Conservation (phyloP, 1,140 invertebrate species). For the Drosophila sp. region DNA sequence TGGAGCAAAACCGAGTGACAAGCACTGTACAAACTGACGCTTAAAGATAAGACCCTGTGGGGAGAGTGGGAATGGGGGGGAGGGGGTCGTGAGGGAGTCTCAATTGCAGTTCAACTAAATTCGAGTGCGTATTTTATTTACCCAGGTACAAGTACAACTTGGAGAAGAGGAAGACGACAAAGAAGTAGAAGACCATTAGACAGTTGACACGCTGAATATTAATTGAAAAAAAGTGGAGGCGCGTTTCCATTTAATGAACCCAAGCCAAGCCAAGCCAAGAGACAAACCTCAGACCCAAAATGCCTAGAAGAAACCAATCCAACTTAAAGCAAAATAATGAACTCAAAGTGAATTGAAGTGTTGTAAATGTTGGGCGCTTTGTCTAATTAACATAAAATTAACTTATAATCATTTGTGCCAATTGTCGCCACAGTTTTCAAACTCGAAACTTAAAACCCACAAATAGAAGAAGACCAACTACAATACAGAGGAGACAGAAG, state of each 20-base stretch:
- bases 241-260: slow-evolving; percentile 56
- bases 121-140: slow-evolving; percentile 2
- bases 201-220: slow-evolving; percentile 58
- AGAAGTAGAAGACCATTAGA: neutral
- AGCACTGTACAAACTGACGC: neutral
- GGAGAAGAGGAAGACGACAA: neutral
- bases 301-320: slow-evolving; percentile 4
- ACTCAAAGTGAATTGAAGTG: slow-evolving; percentile 22
- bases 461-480: neutral
- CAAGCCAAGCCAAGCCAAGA: too few species aligned
- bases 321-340: slow-evolving; percentile 9
- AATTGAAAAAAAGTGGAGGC: slow-evolving; percentile 59
- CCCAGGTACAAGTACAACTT: slow-evolving; percentile 5
- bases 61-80: too few species aligned
- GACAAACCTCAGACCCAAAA: neutral
- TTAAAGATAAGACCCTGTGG: slow-evolving; percentile 27
- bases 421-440: slow-evolving; percentile 45
- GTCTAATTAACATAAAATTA: slow-evolving; percentile 76
- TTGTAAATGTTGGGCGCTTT: slow-evolving; percentile 36
- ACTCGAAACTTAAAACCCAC: slow-evolving; percentile 27
- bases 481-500: slow-evolving; percentile 3
- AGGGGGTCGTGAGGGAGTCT: neutral
- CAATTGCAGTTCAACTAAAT: slow-evolving; percentile 10
- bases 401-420: slow-evolving; percentile 75
- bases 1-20: slow-evolving; percentile 68